Conservation (phyloP, 1,140 invertebrate species). For the Orius laevigatus region DNA sequence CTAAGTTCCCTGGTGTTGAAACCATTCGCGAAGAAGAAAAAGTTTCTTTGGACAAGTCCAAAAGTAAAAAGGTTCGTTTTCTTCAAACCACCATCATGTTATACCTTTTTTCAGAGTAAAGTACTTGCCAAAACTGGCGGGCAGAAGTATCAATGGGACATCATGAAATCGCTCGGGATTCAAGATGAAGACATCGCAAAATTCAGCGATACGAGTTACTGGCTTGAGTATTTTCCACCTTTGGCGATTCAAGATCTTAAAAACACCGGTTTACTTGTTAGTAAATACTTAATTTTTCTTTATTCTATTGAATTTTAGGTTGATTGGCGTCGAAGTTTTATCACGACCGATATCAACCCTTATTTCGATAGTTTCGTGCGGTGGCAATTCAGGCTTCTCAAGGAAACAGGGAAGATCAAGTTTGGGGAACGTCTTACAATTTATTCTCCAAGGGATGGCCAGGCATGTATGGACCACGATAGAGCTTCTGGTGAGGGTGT, state of each 20-base stretch:
- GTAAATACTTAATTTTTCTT: constrained; percentile 21
- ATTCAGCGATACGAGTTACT: constrained; percentile 82
- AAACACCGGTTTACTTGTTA: constrained; percentile 76
- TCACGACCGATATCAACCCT: constrained; percentile 95
- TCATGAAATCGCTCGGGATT: constrained; percentile 88
- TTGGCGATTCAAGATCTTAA: constrained; percentile 71
- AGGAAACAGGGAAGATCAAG: constrained; percentile 50
- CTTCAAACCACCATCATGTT: too few relatives aligned
- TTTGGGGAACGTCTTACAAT: constrained; percentile 97
- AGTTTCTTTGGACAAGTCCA: constrained; percentile 78
- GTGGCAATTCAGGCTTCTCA: constrained; percentile 92
- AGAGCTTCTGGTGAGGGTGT: constrained; percentile 90
- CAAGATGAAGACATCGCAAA: constrained; percentile 78
- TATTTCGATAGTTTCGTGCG: constrained; percentile 96
- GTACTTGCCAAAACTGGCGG: constrained; percentile 79
- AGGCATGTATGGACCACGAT: constrained; percentile 99
- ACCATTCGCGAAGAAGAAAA: constrained; percentile 28
- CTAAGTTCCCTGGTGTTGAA: constrained; percentile 61
- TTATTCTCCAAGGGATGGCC: constrained; percentile 89
- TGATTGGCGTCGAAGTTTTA: constrained; percentile 93
- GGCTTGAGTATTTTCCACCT: constrained; percentile 94
- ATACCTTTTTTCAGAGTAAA: constrained; percentile 56
- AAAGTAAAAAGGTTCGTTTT: constrained; percentile 82
- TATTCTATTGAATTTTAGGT: constrained; percentile 37
- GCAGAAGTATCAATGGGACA: constrained; percentile 96